phyloP scores from a whole-genome alignment of 2,113 vertebrate species.

The Oxyura jamaicensis region DNA sequence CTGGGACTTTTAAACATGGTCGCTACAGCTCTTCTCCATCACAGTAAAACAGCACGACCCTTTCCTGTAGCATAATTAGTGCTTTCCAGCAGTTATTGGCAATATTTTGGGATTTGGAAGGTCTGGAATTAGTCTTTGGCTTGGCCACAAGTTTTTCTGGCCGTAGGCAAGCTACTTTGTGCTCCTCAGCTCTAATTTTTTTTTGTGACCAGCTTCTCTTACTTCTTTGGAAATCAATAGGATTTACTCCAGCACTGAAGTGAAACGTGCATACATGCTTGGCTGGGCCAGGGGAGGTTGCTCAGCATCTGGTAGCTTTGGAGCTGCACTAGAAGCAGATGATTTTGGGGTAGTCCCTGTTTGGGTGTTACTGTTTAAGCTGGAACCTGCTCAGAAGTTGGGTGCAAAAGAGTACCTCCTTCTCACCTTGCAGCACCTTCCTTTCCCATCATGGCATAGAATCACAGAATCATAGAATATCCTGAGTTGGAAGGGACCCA shows the following conservation, averaged over 20 bases:
- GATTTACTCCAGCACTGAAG: not conserved
- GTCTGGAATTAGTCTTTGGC: not conserved
- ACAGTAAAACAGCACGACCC: not conserved
- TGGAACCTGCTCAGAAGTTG: not conserved
- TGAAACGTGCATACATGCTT: not conserved
- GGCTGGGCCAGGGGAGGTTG: not conserved
- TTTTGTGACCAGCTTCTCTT: not conserved
- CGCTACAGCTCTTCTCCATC: not conserved
- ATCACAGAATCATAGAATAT: too few species aligned
- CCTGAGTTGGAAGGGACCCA: too few species aligned
- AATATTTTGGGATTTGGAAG: not conserved
- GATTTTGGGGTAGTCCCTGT: not conserved
- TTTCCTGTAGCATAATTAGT: not conserved
- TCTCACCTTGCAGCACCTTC: not conserved
- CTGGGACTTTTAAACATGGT: not conserved
- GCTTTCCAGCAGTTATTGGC: not conserved
- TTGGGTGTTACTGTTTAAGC: not conserved
- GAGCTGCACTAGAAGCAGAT: not conserved
- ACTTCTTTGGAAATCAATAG: not conserved
- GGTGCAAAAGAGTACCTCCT: not conserved
- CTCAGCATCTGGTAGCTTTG: not conserved
- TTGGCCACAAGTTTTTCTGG: not conserved
- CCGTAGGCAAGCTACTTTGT: not conserved
- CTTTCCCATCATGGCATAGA: too few species aligned
- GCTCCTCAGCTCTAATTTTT: not conserved